Conservation (phyloP, 2,113 vertebrate genomes). For the Vulpes vulpes region DNA sequence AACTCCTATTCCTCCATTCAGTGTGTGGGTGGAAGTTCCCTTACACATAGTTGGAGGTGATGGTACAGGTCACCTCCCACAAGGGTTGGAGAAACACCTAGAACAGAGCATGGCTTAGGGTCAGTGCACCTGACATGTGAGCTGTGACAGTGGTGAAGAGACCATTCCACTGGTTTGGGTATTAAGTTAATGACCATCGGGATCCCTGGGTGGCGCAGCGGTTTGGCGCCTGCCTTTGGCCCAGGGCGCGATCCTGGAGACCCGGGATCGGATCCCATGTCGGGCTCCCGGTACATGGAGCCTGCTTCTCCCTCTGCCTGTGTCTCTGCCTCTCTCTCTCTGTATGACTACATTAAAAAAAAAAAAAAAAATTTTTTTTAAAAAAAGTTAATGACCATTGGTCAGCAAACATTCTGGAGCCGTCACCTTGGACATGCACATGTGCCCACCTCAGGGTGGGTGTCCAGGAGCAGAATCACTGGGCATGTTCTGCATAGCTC, state of each 20-base stretch:
- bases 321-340: too few relatives aligned
- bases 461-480: not conserved
- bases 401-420: fast-evolving
- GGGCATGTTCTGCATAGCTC: not conserved
- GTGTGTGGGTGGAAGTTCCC: fast-evolving
- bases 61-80: not conserved
- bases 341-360: too few relatives aligned
- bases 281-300: too few relatives aligned
- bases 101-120: not conserved
- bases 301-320: too few relatives aligned
- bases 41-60: not conserved
- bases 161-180: not conserved
- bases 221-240: too few relatives aligned
- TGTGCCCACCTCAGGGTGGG: not conserved
- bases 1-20: not conserved
- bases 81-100: not conserved
- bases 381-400: not conserved
- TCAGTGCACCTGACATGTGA: fast-evolving
- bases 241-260: too few relatives aligned
- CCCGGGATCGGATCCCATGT: too few relatives aligned
- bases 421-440: fast-evolving
- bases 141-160: fast-evolving
- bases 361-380: too few relatives aligned
- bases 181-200: not conserved
- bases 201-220: too few relatives aligned